Conservation (phyloP, 2,888 invertebrate genomes). For the Cephalotes varians region DNA sequence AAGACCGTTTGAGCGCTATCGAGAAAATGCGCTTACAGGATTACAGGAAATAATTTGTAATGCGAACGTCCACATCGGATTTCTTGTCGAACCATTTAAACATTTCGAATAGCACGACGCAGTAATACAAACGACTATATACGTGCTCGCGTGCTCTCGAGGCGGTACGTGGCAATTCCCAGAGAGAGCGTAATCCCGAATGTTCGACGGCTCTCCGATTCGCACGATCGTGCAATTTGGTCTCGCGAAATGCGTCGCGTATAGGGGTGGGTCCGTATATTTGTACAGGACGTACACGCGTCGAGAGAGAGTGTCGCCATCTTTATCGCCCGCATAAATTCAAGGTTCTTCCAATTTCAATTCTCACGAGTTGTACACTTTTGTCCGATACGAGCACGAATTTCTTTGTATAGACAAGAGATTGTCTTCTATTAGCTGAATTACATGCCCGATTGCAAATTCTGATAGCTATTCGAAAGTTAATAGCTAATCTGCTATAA, state of each 20-base stretch:
- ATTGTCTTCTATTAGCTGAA: neutral
- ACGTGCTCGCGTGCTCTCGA: slow-evolving; percentile 48
- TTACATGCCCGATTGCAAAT: neutral
- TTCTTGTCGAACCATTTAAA: slow-evolving; percentile 73
- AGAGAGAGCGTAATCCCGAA: slow-evolving; percentile 68
- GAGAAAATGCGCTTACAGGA: slow-evolving; percentile 27
- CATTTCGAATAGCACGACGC: slow-evolving; percentile 64
- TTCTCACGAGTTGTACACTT: slow-evolving; percentile 59
- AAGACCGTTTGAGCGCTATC: neutral
- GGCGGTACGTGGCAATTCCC: slow-evolving; percentile 68
- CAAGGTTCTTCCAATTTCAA: slow-evolving; percentile 68
- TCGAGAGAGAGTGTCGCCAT: slow-evolving; percentile 49
- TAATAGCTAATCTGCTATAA: neutral
- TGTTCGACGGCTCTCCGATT: slow-evolving; percentile 70
- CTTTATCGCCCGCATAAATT: slow-evolving; percentile 71
- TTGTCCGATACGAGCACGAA: slow-evolving; percentile 3
- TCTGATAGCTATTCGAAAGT: slow-evolving; percentile 7
- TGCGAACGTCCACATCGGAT: slow-evolving; percentile 64
- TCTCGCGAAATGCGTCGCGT: slow-evolving; percentile 58
- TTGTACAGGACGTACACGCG: slow-evolving; percentile 15
- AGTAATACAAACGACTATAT: slow-evolving; percentile 33
- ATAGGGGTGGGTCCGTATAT: slow-evolving; percentile 4
- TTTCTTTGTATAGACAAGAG: neutral
- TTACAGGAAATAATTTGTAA: slow-evolving; percentile 35
- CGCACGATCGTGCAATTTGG: slow-evolving; percentile 74